Conservation (phyloP, 2,113 vertebrate species). For the Xenus cinereus region DNA sequence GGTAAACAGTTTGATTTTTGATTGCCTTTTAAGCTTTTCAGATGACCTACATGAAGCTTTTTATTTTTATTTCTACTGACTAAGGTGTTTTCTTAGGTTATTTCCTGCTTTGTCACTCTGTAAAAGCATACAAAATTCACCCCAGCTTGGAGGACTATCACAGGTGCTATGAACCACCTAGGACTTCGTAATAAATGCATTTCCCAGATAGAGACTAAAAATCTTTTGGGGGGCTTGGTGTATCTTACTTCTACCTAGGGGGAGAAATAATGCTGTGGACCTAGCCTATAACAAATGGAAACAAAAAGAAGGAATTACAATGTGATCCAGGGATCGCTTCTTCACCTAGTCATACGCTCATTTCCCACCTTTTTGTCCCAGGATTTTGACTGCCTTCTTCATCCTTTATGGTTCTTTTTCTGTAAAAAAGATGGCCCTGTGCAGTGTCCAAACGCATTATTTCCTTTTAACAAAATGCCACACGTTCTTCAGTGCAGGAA, state of each 20-base stretch:
- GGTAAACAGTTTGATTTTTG: constrained; percentile 5
- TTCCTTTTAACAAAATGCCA: background rate
- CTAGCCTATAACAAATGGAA: background rate
- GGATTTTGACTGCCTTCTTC: background rate
- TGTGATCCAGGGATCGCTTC: background rate
- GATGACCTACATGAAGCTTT: background rate
- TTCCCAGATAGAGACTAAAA: background rate
- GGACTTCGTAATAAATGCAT: background rate
- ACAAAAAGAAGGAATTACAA: background rate
- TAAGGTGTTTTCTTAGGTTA: background rate
- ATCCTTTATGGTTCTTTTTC: background rate
- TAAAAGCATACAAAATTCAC: background rate
- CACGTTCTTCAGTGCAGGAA: background rate
- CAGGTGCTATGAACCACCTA: background rate
- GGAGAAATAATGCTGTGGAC: background rate
- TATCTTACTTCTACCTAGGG: background rate
- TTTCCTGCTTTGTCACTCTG: background rate
- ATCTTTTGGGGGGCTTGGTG: background rate
- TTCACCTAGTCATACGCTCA: background rate
- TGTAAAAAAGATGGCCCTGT: background rate
- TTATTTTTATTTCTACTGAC: background rate
- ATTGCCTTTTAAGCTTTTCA: constrained; percentile 5
- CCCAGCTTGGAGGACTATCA: background rate
- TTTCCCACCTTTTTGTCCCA: background rate
- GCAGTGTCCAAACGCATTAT: background rate